Evolutionary conservation across 2,113 vertebrate species (phyloP), one percentile per base, ranked within the genome.

Genomic region (Gymnorhina tibicen): DNA sequence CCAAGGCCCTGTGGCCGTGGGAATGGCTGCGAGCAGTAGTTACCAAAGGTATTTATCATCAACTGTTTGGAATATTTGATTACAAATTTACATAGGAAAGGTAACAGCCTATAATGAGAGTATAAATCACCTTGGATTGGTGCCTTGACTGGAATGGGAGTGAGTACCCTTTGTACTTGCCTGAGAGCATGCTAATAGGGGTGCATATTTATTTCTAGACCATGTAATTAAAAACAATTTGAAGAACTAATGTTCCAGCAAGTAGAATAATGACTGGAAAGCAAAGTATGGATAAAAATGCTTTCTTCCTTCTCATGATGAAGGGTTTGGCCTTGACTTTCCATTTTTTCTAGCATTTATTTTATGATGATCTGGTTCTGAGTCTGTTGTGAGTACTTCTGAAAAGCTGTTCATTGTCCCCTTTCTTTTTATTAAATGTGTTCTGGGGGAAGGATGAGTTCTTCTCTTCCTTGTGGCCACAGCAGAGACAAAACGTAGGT

Each of bases 31-130:
- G 91, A 93, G 81, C 69, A n/a, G 78, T 64, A 91, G 85, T 95
- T 93, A 96, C 26, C 66, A 26, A 92, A 95, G 96, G 96, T 95
- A 97, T 98, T 98, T 98, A 91, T 96, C 95, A 96, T 94, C 92
- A 95, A 33, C 85, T 93, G 89, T 96, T 98, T 97, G 90, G 96
- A 98, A 98, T 98, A 98, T 97, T 95, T 98, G 97, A 98, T 98
- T 98, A 95, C 93, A 95, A 85, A 98, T 98, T 98, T 98, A 97
- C 97, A 97, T 91, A 97, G 93, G 78, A 87, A 97, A 98, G 62
- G 91, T 95, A 98, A 94, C 93, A 97, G 91, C 92, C 85, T 85
- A 30, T 97, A 98, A 98, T 96, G 96, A 98, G 96, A 91, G 50
- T 87, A 74, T 95, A 97, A 98, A 97, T 98, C 97, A 97, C 92